A percentile compares a stretch with the other conserved stretches of the same genome.
phyloP scores from a whole-genome alignment of 2,888 invertebrate genomes.

The Pachymerium ferrugineum region DNA sequence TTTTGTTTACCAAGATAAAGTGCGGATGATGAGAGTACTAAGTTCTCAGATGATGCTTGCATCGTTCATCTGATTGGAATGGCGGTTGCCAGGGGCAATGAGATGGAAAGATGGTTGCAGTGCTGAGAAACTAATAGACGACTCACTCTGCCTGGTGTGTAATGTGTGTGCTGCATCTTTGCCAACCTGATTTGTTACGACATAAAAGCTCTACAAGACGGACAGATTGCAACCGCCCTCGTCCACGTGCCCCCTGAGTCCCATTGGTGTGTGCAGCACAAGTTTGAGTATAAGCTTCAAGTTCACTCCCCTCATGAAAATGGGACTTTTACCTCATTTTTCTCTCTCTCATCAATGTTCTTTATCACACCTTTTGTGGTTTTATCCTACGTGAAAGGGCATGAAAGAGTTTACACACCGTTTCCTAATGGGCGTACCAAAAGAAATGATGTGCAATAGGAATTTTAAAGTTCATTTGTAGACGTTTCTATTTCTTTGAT shows the following conservation, averaged over 20 bases:
- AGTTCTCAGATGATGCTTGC: background rate
- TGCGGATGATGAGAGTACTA: background rate
- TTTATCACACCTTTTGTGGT: background rate
- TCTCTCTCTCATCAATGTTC: background rate
- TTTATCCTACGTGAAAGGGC: background rate
- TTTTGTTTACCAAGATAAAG: no score
- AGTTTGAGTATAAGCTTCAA: slow-evolving; percentile 19
- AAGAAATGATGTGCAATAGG: background rate
- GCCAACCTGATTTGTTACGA: slow-evolving; percentile 15
- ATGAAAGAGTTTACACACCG: background rate
- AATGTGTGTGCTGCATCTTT: slow-evolving; percentile 19
- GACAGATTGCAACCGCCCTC: slow-evolving; percentile 20
- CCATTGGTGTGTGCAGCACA: slow-evolving; percentile 12
- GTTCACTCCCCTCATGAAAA: background rate
- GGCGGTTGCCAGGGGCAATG: slow-evolving; percentile 11
- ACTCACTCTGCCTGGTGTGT: background rate
- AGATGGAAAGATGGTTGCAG: slow-evolving; percentile 1
- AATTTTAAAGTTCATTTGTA: background rate
- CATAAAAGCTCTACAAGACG: slow-evolving; percentile 24
- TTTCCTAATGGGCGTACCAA: background rate
- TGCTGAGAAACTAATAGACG: slow-evolving; percentile 6
- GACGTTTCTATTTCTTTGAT: background rate
- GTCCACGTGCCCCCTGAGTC: slow-evolving; percentile 17
- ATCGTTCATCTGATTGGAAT: slow-evolving; percentile 1
- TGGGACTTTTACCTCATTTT: slow-evolving; percentile 4